Conservation (phyloP, 35 echinoderm and acorn worm genomes). For the Hemicentrotus pulcherrimus region DNA sequence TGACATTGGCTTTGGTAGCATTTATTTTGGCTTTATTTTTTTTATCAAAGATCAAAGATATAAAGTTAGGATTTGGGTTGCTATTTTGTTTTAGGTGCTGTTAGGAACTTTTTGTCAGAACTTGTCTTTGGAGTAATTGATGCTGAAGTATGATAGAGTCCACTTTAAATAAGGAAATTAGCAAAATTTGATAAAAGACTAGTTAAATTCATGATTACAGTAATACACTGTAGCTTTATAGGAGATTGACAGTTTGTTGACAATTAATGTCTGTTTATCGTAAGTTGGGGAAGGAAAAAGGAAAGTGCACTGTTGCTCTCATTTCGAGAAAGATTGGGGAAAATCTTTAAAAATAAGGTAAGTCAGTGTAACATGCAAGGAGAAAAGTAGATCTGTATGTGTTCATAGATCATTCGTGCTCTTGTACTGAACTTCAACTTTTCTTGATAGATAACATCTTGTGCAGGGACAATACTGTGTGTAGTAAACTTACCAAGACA, state of each 20-base stretch:
- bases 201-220: not conserved
- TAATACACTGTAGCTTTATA: not conserved
- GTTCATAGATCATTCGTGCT: not conserved
- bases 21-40: no score
- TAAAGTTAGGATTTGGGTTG: no score
- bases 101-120: no score
- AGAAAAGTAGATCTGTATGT: not conserved
- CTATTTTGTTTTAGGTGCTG: no score
- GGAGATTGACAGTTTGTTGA: not conserved
- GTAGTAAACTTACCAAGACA: not conserved
- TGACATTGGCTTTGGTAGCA: no score
- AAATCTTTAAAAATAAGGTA: not conserved
- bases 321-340: not conserved
- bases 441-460: no score
- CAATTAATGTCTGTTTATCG: not conserved
- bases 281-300: not conserved
- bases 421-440: no score
- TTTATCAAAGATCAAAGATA: no score
- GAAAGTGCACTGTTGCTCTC: not conserved
- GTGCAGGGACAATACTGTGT: not conserved
- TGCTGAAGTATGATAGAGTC: no score
- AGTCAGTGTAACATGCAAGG: not conserved
- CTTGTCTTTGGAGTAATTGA: no score
- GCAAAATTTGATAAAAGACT: not conserved
- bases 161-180: not conserved